Evolutionary conservation across 2,888 invertebrate genomes (phyloP).

Genomic region (Acronicta alni): DNA sequence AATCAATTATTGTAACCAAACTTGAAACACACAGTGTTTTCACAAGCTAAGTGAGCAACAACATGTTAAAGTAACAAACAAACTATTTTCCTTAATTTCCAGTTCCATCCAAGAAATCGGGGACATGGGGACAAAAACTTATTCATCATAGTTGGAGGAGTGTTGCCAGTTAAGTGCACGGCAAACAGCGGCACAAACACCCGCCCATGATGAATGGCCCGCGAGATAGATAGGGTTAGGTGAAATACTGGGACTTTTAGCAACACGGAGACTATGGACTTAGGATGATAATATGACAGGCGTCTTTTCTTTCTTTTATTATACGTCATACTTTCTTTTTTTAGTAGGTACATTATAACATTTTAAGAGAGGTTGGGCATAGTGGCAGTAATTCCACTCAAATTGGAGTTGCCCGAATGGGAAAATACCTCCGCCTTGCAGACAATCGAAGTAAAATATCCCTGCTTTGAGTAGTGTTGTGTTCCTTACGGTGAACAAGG

Average conservation of each 20-base stretch:
- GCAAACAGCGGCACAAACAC: slow-evolving; percentile 60
- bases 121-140: slow-evolving; percentile 47
- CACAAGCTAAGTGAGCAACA: background rate
- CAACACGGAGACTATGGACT: slow-evolving; percentile 19
- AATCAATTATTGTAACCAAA: slow-evolving; percentile 15
- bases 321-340: no score
- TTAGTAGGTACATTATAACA: no score
- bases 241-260: slow-evolving; percentile 44
- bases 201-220: slow-evolving; percentile 61
- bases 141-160: slow-evolving; percentile 56
- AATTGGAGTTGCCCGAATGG: no score
- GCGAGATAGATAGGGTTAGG: slow-evolving; percentile 64
- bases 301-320: no score
- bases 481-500: no score
- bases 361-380: no score
- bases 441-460: no score
- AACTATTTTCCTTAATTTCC: slow-evolving; percentile 26
- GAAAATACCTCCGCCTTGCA: no score
- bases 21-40: slow-evolving; percentile 17
- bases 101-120: slow-evolving; percentile 16
- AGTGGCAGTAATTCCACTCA: no score
- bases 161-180: slow-evolving; percentile 60
- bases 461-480: no score
- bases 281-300: background rate
- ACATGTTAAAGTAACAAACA: slow-evolving; percentile 32